A percentile compares a stretch with the other conserved stretches of the same genome.
Evolutionary conservation across 2,113 vertebrate genomes (phyloP).

Genomic region (Felis chaus): DNA sequence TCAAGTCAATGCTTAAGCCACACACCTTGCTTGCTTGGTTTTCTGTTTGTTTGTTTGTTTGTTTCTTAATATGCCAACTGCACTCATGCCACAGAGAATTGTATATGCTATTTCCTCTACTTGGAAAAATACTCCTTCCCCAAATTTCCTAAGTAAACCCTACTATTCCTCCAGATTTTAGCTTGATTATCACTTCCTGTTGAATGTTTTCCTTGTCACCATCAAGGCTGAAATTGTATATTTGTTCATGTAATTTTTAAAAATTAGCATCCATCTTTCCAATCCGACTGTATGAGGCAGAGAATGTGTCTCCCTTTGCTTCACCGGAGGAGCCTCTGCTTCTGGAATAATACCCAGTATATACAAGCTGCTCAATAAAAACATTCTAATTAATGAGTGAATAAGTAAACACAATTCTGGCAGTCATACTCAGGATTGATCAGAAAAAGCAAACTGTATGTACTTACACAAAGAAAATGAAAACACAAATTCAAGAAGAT

Average conservation of each 20-base stretch:
- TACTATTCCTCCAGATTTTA: background rate
- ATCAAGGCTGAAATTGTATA: background rate
- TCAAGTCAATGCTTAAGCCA: slow-evolving; percentile 11
- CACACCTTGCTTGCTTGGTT: background rate
- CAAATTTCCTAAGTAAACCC: background rate
- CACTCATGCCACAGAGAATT: background rate
- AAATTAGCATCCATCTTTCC: background rate
- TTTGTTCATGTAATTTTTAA: background rate
- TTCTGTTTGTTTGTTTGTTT: background rate
- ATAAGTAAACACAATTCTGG: background rate
- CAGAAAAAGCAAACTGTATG: background rate
- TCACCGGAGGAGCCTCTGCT: background rate
- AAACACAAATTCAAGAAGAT: background rate
- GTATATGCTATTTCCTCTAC: background rate
- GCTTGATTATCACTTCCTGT: background rate
- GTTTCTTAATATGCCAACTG: background rate
- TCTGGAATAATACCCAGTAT: background rate
- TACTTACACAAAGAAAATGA: background rate
- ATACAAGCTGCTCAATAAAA: background rate
- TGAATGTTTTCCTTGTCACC: background rate
- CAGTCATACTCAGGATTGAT: background rate
- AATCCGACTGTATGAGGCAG: background rate
- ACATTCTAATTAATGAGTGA: background rate
- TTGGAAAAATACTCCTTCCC: background rate
- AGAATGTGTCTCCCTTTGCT: background rate